A percentile compares a stretch with the other conserved stretches of the same genome.
phyloP scores from a whole-genome alignment of 1,140 invertebrate species.

The Uloborus diversus region DNA sequence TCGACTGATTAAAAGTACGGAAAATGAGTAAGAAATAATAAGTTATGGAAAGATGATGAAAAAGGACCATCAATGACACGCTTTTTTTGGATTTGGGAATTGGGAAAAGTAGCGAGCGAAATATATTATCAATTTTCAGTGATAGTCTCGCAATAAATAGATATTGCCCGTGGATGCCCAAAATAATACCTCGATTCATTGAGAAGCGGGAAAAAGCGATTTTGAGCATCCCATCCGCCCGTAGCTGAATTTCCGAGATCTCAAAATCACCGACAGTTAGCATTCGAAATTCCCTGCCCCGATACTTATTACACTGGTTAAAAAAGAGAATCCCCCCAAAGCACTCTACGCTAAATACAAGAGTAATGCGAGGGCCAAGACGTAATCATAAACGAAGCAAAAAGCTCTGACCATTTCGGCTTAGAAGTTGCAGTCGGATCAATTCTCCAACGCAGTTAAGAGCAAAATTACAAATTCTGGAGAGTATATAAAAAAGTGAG shows the following conservation, averaged over 20 bases:
- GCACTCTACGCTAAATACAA: not conserved
- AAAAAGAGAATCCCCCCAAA: not conserved
- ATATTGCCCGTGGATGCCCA: not conserved
- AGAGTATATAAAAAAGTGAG: conserved; percentile 7
- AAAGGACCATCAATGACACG: not conserved
- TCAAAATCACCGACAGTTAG: conserved; percentile 39
- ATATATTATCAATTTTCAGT: not conserved
- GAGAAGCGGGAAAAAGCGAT: not conserved
- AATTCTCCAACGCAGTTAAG: conserved; percentile 48
- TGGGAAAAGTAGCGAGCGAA: not conserved
- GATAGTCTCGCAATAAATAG: not conserved
- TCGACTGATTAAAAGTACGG: no score
- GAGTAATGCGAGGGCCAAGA: not conserved
- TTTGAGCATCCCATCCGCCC: not conserved
- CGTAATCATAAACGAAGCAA: conserved; percentile 40
- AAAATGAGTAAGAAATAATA: not conserved
- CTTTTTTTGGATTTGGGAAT: no score
- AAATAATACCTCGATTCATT: not conserved
- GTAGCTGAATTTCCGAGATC: not conserved
- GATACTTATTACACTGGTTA: conserved; percentile 23
- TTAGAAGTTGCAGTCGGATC: not conserved
- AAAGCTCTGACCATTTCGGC: conserved; percentile 6
- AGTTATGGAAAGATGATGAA: not conserved
- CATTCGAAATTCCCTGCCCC: not conserved
- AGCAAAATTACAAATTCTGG: conserved; percentile 52